These are phyloP conservation scores for Brachyalestes nurse DNA, from an alignment of 2,797 vertebrate species.

Conservation along the genomic window DNA sequence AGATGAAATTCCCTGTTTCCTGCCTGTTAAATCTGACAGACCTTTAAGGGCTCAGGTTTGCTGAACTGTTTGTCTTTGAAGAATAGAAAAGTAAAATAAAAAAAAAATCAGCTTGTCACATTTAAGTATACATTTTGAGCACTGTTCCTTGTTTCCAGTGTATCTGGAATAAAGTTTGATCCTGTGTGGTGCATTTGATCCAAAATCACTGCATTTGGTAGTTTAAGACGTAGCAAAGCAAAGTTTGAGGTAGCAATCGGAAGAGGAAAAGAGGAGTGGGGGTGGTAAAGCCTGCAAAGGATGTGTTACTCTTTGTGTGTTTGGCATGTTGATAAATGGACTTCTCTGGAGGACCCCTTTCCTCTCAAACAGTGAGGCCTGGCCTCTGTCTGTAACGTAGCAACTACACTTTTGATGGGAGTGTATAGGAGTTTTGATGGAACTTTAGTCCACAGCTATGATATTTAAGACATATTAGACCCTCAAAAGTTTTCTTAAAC, in stretches of 20 bases:
- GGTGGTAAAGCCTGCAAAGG: constrained; percentile 65
- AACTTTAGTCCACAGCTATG: constrained; percentile 68
- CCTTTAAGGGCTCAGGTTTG: not conserved
- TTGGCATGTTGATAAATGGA: constrained; percentile 78
- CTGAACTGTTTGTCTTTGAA: constrained; percentile 26
- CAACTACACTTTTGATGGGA: constrained; percentile 69
- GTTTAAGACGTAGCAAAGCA: not conserved
- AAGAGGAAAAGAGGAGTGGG: constrained; percentile 49
- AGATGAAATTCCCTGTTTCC: constrained; percentile 48
- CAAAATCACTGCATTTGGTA: not conserved
- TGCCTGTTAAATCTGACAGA: constrained; percentile 35
- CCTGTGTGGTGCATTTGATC: constrained; percentile 4
- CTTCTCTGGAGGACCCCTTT: constrained; percentile 66
- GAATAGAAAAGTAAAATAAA: constrained; percentile 35
- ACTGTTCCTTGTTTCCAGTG: not conserved
- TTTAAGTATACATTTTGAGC: constrained; percentile 26
- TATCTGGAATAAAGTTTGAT: not conserved
- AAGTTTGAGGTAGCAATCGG: constrained; percentile 50
- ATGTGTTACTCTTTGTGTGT: constrained; percentile 77
- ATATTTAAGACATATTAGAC: not conserved
- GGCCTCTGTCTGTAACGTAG: constrained; percentile 76
- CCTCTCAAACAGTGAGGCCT: constrained; percentile 68
- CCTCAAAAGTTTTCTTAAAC: constrained; percentile 32
- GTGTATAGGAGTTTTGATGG: constrained; percentile 27
- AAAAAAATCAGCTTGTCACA: constrained; percentile 29